Conservation (phyloP, 2,113 vertebrate genomes). For the Illadopsis cleaveri region DNA sequence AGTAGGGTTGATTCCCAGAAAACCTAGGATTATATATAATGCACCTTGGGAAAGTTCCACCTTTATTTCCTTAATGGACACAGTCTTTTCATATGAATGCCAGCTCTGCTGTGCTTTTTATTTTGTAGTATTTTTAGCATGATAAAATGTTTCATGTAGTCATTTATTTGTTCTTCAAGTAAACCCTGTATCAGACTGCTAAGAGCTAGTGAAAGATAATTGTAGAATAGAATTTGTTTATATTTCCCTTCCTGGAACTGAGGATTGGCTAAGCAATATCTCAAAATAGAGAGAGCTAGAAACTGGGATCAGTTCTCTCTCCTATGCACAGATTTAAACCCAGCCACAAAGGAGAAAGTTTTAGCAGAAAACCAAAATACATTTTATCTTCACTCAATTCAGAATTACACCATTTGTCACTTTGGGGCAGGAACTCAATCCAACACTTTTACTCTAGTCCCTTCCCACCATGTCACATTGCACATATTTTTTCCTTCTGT, state of each 20-base stretch:
- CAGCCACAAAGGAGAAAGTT: background rate
- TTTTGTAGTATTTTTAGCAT: background rate
- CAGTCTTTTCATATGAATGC: background rate
- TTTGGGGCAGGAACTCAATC: background rate
- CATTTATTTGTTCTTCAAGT: background rate
- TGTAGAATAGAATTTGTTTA: background rate
- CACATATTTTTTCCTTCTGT: background rate
- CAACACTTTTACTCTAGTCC: background rate
- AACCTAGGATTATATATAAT: constrained; percentile 18
- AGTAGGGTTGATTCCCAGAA: constrained; percentile 24
- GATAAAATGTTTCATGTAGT: background rate
- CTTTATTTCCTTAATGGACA: constrained; percentile 5
- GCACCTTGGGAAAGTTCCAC: constrained; percentile 27
- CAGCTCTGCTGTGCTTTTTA: background rate
- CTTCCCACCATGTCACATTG: background rate
- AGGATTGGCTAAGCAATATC: background rate
- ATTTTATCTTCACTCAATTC: background rate
- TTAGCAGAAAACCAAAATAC: background rate
- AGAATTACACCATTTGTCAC: background rate
- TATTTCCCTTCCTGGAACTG: background rate
- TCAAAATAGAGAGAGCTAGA: background rate
- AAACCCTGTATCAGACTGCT: constrained; percentile 2
- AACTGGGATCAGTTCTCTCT: background rate
- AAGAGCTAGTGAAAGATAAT: background rate
- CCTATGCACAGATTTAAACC: background rate